Base-by-base conservation (phyloP, 2,797 vertebrate genomes). In the Sebastes iracundus region DNA sequence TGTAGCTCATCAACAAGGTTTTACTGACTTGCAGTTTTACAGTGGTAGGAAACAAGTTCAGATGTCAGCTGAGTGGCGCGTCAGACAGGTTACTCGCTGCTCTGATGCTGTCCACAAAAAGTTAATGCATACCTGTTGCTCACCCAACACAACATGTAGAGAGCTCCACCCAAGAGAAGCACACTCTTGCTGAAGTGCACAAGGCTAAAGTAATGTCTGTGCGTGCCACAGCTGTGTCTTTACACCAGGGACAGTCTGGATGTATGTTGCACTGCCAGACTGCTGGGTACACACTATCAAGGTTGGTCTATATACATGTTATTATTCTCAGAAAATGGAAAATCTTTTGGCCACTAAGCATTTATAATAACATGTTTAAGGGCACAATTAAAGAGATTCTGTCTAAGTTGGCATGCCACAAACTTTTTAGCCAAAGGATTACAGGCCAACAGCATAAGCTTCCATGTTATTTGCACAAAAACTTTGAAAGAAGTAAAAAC, bases 181-280 rank as follows among this genome's bases (percentile, higher is more conserved):
- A 30, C 30, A 38, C 62, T 68, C 61, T 23, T 67, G 82, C 80
- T 58, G 70, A 83, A 53, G 77, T 82, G 60, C 59, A 72, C 66
- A 59, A 63, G 53, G 78, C 80, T 86, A 33, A 80, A 84, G 66
- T 80, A 67, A 79, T 82, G 77, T 75, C 69, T 84, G 81, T 77
- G 46, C 78, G 83, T 72, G 72, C 60, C 82, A 84, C 90, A 91
- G 90, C 88, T 91, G 85, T 87, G 80, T 49, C 74, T 84, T 86
- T 88, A 70, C 82, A 81, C 56, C 69, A 64, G 66, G 53, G 75
- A 70, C 73, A 42, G 83, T 82, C 62, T 84, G 74, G 38, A 53
- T 82, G 71, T 65, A 61, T 71, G 81, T 66, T 10, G 20, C 42
- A 11, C 60, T 88, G 81, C 64, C 75, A 87, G 79, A 77, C 74